These are phyloP conservation scores for Heliconius melpomene DNA, from an alignment of 1,140 invertebrate species.

Conservation along the genomic window DNA sequence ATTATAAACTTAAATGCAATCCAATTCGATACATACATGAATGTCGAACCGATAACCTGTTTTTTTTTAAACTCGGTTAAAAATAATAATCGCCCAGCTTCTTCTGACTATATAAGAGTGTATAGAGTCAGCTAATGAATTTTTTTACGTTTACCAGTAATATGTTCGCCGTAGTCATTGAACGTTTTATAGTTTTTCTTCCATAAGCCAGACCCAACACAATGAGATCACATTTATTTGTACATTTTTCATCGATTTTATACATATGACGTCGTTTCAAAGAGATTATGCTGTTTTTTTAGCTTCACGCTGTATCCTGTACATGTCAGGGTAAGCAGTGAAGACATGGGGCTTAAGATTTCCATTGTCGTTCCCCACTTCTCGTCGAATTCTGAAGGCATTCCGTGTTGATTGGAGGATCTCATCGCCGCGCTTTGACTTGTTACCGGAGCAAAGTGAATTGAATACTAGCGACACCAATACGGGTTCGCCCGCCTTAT, in stretches of 20 bases:
- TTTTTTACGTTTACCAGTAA: neutral
- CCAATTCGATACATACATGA: too few species aligned
- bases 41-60: neutral
- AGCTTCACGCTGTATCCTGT: neutral
- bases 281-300: neutral
- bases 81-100: neutral
- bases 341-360: neutral
- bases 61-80: neutral
- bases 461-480: neutral
- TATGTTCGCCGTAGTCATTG: neutral
- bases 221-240: conserved; percentile 22
- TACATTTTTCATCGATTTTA: neutral
- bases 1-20: too few species aligned
- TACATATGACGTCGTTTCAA: neutral
- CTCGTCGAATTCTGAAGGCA: neutral
- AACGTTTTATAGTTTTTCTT: conserved; percentile 25
- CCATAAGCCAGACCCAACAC: conserved; percentile 24
- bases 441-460: neutral
- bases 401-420: neutral
- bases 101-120: neutral
- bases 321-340: neutral
- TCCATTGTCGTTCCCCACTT: neutral
- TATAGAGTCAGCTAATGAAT: neutral
- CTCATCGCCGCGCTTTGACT: neutral
- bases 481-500: too few species aligned